Evolutionary conservation across 2,888 invertebrate species (phyloP), one percentile per base, ranked within the genome.

Genomic region (Imbricaverruca yamaguchii): DNA sequence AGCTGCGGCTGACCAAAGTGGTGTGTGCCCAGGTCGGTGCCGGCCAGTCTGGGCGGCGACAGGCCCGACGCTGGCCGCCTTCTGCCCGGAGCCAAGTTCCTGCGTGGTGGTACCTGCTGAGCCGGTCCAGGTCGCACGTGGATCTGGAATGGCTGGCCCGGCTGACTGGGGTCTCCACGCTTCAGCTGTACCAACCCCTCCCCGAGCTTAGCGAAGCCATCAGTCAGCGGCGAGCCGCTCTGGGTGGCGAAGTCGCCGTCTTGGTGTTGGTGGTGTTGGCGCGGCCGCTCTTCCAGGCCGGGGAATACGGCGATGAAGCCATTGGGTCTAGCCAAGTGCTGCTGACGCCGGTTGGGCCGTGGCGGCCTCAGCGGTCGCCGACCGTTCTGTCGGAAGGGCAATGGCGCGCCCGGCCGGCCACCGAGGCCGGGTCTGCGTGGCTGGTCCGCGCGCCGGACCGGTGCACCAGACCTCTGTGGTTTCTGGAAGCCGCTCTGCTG

Each of bases 251-350:
- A n/a, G n/a, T n/a, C n/a, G n/a, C n/a, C n/a, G n/a, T n/a, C n/a
- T n/a, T 57, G 57, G 10, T 57, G 57, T 13, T 13, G 10, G 13
- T 57, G 9, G 10, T 39, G 74, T 8, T 23, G 53, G 55, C 21
- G 74, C 39, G 74, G 55, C 55, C 18, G 74, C 55, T 74, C 74
- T 1, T 7, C 13, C 15, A 15, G 53, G 21, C 39, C 39, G 10
- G 74, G 74, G 55, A 74, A 74, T 55, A 74, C 74, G 53, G 74
- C 74, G 55, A 74, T 55, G 74, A 74, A 74, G 8, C 74, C 74
- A 21, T 74, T 74, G 6, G 74, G 74, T 18, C 53, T 8, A 4
- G 69, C 25, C 69, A 65, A 21, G 65, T 39, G 69, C 69, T 69
- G 67, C 23, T 9, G 69, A 9, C 74, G 39, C 15, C 74, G 39